phyloP scores from a whole-genome alignment of 2,888 invertebrate genomes.

The Cylindroiulus punctatus region DNA sequence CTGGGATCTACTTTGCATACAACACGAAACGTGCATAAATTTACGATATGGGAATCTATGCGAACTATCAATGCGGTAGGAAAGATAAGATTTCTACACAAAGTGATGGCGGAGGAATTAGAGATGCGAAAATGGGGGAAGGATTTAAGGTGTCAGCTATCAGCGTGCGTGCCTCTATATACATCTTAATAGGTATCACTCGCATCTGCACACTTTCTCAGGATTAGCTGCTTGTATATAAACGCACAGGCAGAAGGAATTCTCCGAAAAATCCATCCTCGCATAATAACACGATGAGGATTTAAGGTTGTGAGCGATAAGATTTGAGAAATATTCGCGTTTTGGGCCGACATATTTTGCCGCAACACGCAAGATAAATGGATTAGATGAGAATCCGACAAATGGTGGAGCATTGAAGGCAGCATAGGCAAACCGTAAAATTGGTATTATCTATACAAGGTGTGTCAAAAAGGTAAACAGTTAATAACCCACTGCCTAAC shows the following conservation, averaged over 20 bases:
- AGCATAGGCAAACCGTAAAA: too few relatives aligned
- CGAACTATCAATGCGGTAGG: background rate
- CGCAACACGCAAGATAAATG: background rate
- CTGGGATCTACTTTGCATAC: background rate
- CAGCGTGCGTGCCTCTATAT: background rate
- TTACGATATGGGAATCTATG: background rate
- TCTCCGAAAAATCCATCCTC: background rate
- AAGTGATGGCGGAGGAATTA: background rate
- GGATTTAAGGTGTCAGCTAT: slow-evolving; percentile 34
- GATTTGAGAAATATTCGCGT: background rate
- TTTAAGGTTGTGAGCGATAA: background rate
- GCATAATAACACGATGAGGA: background rate
- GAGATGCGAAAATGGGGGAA: slow-evolving; percentile 23
- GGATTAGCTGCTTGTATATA: background rate
- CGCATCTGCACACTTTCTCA: slow-evolving; percentile 34
- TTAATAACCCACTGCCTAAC: too few relatives aligned
- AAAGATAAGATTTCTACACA: background rate
- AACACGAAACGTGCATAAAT: background rate
- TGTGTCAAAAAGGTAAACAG: too few relatives aligned
- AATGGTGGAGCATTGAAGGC: background rate
- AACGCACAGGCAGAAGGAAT: background rate
- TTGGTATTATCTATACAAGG: too few relatives aligned
- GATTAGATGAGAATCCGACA: background rate
- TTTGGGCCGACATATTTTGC: background rate
- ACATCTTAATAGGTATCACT: slow-evolving; percentile 29